These are phyloP conservation scores for Hermatobates lingyangjiaoensis DNA, from an alignment of 1,140 invertebrate species.

Conservation along the genomic window DNA sequence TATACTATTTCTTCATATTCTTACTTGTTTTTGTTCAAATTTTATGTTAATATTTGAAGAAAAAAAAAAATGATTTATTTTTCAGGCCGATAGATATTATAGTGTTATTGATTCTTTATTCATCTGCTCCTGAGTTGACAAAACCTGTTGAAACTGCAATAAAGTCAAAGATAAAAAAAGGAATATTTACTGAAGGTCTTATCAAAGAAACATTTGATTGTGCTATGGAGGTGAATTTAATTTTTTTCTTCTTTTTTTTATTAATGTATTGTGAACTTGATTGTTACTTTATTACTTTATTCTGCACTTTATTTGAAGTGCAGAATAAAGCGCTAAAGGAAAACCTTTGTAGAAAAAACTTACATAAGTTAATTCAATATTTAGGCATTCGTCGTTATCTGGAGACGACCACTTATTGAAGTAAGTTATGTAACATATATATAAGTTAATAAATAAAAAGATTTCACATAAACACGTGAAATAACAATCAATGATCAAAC, in stretches of 20 bases:
- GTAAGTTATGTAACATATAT: too few species aligned
- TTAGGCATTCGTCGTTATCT: too few species aligned
- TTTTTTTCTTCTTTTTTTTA: background rate
- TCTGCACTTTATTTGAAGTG: too few species aligned
- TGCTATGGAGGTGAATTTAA: constrained; percentile 6
- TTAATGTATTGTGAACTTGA: too few species aligned
- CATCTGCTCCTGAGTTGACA: constrained; percentile 11
- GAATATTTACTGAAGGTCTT: constrained; percentile 10
- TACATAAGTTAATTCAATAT: too few species aligned
- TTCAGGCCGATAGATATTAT: constrained; percentile 18
- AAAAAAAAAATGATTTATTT: constrained; percentile 1
- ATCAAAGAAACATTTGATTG: constrained; percentile 14
- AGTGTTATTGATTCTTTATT: constrained; percentile 17
- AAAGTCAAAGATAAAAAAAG: constrained; percentile 11
- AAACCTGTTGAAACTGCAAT: constrained; percentile 13
- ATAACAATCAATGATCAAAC: too few species aligned
- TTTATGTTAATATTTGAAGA: background rate
- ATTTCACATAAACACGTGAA: too few species aligned
- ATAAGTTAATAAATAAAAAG: too few species aligned
- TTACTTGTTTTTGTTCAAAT: background rate
- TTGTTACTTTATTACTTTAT: too few species aligned
- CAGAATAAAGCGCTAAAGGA: too few species aligned
- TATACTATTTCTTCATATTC: background rate
- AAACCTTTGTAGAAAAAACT: too few species aligned
- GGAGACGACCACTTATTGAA: too few species aligned